Conservation (phyloP, 1,140 invertebrate genomes). For the Bacillus rossius region DNA sequence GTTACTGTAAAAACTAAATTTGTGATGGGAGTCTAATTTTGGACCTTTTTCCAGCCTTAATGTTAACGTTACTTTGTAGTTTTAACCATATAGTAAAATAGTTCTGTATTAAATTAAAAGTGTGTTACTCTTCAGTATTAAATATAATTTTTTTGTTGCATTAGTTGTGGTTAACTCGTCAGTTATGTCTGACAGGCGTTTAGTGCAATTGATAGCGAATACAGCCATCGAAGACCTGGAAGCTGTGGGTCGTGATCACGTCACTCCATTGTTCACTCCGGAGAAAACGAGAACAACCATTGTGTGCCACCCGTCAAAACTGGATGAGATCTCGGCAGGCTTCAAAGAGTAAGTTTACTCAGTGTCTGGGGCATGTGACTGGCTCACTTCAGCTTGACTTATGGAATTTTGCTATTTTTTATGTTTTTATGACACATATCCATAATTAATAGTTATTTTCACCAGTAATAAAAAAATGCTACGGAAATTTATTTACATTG, state of each 20-base stretch:
- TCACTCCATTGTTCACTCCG: slow-evolving; percentile 58
- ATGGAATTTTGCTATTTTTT: too few relatives aligned
- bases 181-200: slow-evolving; percentile 44
- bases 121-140: too few relatives aligned
- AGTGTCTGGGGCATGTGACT: too few relatives aligned
- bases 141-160: too few relatives aligned
- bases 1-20: background rate
- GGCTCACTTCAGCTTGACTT: too few relatives aligned
- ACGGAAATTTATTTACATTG: too few relatives aligned
- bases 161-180: too few relatives aligned
- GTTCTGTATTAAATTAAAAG: too few relatives aligned
- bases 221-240: slow-evolving; percentile 60
- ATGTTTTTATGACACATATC: too few relatives aligned
- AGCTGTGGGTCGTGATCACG: slow-evolving; percentile 60
- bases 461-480: too few relatives aligned
- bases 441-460: too few relatives aligned
- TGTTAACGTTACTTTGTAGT: background rate
- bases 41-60: background rate
- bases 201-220: slow-evolving; percentile 59
- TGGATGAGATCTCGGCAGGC: slow-evolving; percentile 53
- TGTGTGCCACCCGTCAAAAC: slow-evolving; percentile 72
- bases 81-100: background rate
- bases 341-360: slow-evolving; percentile 62
- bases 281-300: slow-evolving; percentile 54
- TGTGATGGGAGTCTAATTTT: background rate